A percentile compares a stretch with the other conserved stretches of the same genome.
phyloP scores from a whole-genome alignment of 2,888 invertebrate genomes.

The Drosophila barbarae region DNA sequence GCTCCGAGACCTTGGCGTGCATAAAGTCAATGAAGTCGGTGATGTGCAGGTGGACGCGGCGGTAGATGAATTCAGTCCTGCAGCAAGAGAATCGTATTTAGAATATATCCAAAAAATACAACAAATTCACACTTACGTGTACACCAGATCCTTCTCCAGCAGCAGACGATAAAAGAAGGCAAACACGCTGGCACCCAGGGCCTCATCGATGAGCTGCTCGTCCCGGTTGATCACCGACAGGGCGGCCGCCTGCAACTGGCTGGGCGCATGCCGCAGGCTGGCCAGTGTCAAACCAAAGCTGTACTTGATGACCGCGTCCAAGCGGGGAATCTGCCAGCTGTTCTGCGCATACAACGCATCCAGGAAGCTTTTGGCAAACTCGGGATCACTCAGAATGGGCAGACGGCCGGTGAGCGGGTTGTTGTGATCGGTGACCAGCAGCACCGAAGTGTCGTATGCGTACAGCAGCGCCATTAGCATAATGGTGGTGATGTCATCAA shows the following conservation, averaged over 20 bases:
- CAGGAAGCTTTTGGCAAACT: slow-evolving; percentile 81
- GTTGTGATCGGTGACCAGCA: slow-evolving; percentile 88
- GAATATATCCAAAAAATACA: neutral
- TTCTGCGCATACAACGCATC: slow-evolving; percentile 79
- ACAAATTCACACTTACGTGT: slow-evolving; percentile 79
- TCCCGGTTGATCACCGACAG: slow-evolving; percentile 85
- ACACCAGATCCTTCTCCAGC: slow-evolving; percentile 85
- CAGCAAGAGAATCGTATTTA: neutral
- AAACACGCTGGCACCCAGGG: slow-evolving; percentile 89
- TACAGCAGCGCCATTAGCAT: slow-evolving; percentile 91
- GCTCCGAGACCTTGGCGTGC: slow-evolving; percentile 93
- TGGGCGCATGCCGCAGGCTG: slow-evolving; percentile 82
- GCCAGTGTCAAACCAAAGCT: slow-evolving; percentile 86
- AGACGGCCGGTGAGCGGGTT: slow-evolving; percentile 86
- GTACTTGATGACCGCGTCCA: slow-evolving; percentile 84
- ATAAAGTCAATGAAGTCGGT: slow-evolving; percentile 95
- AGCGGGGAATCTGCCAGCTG: slow-evolving; percentile 60
- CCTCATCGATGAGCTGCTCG: slow-evolving; percentile 88
- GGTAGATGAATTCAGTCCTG: slow-evolving; percentile 88
- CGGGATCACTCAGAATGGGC: slow-evolving; percentile 83
- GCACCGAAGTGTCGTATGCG: slow-evolving; percentile 89
- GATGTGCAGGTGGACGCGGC: slow-evolving; percentile 90
- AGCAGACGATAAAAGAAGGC: slow-evolving; percentile 88
- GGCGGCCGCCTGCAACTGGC: slow-evolving; percentile 81
- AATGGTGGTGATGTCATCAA: slow-evolving; percentile 89